Evolutionary conservation across 2,888 invertebrate genomes (phyloP).

Genomic region (Drosophila colorata): DNA sequence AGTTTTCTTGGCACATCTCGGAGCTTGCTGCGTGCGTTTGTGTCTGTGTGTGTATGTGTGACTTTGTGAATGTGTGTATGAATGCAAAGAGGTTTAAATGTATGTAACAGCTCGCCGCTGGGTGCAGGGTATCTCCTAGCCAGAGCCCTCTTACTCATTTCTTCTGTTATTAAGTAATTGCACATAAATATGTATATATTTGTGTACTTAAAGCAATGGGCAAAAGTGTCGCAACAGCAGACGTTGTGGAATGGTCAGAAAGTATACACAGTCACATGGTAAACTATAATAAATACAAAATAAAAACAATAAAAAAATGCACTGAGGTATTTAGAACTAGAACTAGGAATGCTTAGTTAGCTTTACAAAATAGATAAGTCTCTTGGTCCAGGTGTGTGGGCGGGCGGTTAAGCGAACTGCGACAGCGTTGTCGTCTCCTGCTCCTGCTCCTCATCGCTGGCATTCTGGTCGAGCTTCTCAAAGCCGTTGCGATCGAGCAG

Average conservation of each 20-base stretch:
- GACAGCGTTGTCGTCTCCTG: constrained; percentile 85
- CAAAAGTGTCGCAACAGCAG: constrained; percentile 24
- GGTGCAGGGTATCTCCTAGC: too few relatives aligned
- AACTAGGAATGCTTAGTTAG: constrained; percentile 65
- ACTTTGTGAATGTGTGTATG: too few relatives aligned
- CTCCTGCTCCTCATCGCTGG: constrained; percentile 89
- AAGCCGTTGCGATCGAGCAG: constrained; percentile 87
- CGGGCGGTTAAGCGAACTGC: constrained; percentile 39
- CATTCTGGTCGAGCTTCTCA: constrained; percentile 89
- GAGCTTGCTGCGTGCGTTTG: too few relatives aligned
- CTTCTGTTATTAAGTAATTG: constrained; percentile 37
- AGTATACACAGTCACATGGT: constrained; percentile 34
- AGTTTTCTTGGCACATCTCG: too few relatives aligned
- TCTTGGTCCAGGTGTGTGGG: constrained; percentile 65
- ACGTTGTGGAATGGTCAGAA: constrained; percentile 40
- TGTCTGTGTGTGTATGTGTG: too few relatives aligned
- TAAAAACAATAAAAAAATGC: constrained; percentile 44
- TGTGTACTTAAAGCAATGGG: constrained; percentile 46
- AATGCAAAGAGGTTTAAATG: too few relatives aligned
- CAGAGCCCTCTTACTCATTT: too few relatives aligned
- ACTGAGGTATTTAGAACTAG: constrained; percentile 73
- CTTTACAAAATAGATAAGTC: constrained; percentile 67
- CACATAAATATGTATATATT: constrained; percentile 53
- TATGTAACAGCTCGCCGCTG: too few relatives aligned
- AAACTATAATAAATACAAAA: constrained; percentile 27